Conservation (phyloP, 2,888 invertebrate species). For the Drosophila melanosoma region DNA sequence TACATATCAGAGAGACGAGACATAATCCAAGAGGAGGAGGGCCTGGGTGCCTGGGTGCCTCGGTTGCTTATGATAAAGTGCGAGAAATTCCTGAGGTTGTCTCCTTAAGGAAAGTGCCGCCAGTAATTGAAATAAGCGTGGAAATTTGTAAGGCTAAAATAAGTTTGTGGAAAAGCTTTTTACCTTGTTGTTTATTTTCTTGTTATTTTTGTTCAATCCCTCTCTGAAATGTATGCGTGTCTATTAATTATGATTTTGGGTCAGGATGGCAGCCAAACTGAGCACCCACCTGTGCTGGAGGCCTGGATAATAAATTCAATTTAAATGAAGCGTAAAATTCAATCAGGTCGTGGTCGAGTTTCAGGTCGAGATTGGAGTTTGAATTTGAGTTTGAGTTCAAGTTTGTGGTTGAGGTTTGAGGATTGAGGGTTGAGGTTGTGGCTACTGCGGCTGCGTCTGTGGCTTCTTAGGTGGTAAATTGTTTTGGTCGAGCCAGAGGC, state of each 20-base stretch:
- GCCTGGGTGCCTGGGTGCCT: slow-evolving; percentile 22
- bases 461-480: slow-evolving; percentile 80
- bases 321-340: slow-evolving; percentile 83
- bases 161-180: slow-evolving; percentile 55
- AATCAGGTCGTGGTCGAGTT: slow-evolving; percentile 68
- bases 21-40: slow-evolving; percentile 60
- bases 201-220: slow-evolving; percentile 4
- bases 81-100: slow-evolving; percentile 67
- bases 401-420: slow-evolving; percentile 14
- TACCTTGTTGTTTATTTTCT: slow-evolving; percentile 22
- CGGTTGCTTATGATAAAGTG: slow-evolving; percentile 71
- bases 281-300: slow-evolving; percentile 58
- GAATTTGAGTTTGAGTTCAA: slow-evolving; percentile 32
- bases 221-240: slow-evolving; percentile 60
- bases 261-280: slow-evolving; percentile 36
- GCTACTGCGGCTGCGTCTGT: slow-evolving; percentile 69
- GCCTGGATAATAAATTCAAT: slow-evolving; percentile 77
- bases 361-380: slow-evolving; percentile 32
- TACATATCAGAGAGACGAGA: slow-evolving; percentile 64
- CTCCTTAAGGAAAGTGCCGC: slow-evolving; percentile 38
- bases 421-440: slow-evolving; percentile 19
- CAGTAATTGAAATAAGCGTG: slow-evolving; percentile 78
- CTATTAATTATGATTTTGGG: slow-evolving; percentile 76
- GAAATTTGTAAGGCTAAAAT: slow-evolving; percentile 71
- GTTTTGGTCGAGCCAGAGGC: slow-evolving; percentile 38